phyloP scores from a whole-genome alignment of 2,797 vertebrate genomes.

The Bradypus variegatus region DNA sequence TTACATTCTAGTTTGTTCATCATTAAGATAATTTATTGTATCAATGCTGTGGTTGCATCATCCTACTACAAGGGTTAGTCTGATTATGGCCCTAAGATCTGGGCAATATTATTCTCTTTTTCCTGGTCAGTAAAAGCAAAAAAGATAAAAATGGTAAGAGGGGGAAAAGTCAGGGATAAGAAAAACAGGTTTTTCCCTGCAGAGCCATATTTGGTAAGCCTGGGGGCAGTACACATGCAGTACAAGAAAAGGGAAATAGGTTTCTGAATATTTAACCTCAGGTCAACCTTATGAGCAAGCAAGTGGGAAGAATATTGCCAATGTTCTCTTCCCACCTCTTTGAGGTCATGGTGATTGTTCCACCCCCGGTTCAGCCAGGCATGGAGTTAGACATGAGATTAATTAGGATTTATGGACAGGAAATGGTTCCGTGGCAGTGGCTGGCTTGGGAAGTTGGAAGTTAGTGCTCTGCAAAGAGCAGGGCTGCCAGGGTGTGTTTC shows the following conservation, averaged over 20 bases:
- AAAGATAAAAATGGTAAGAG: background rate
- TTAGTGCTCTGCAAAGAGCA: too few species aligned
- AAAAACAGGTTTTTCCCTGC: background rate
- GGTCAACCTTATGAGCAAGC: background rate
- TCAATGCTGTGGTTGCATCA: background rate
- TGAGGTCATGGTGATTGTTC: background rate
- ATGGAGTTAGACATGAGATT: too few species aligned
- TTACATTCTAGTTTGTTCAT: slow-evolving; percentile 13
- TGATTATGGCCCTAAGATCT: background rate
- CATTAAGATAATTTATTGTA: slow-evolving; percentile 37
- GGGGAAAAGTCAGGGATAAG: background rate
- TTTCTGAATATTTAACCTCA: background rate
- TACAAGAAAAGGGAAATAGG: background rate
- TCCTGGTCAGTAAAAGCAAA: background rate
- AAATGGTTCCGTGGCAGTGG: too few species aligned
- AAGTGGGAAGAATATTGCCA: background rate
- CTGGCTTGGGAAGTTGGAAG: too few species aligned
- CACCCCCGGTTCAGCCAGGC: too few species aligned
- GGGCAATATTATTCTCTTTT: background rate
- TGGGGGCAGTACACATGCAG: background rate
- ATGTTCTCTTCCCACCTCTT: background rate
- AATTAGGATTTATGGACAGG: too few species aligned
- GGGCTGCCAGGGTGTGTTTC: too few species aligned
- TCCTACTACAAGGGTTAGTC: background rate
- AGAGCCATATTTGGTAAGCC: background rate